Evolutionary conservation across 2,113 vertebrate species (phyloP), one percentile per base, ranked within the genome.

Genomic region (Neolamprologus ventralis): DNA sequence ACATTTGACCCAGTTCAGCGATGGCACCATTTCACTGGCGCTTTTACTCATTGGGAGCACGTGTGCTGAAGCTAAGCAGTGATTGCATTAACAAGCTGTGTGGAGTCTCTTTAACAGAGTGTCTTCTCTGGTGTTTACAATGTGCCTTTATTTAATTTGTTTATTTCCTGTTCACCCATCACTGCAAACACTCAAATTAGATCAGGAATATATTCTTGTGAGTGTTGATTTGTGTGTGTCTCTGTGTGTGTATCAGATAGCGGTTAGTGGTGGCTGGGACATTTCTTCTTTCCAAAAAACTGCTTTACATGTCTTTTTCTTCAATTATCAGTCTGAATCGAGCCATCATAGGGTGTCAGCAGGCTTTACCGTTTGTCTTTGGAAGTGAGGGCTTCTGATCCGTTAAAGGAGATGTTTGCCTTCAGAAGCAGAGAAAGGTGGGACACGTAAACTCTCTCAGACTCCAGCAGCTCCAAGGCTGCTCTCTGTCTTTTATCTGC

Each of bases 351-450:
- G 55, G 49, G 68, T 54, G 31, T 83, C 12, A 13, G 13, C 49
- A 28, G 40, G 28, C 35, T 92, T 92, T 96, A 99, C 98, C 98
- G 98, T 96, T 98, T 98, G 91, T 99, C 98, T 86, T 98, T 98
- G 80, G 96, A 85, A 65, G 96, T 95, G 88, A 97, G 96, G 81
- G 96, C 95, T 78, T 99, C 98, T 19, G 97, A 97, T 19, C 97
- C 98, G 79, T 99, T 98, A 92, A 98, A 96, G 0, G 97, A 97
- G 86, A 98, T 97, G 93, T 98, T 99, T 92, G 98, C 98, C 96
- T 99, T 99, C 93, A 99, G 97, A 57, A 99, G 95, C 80, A 99
- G 94, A 80, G 98, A 98, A 57, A 99, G 95, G 87, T 98, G 97
- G 51, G 98, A 98, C 40, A 99, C 98, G 0, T 99, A 99, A 51